Evolutionary conservation across 2,888 invertebrate genomes (phyloP), one percentile per base, ranked within the genome.

Genomic region (Mythimna albipuncta): DNA sequence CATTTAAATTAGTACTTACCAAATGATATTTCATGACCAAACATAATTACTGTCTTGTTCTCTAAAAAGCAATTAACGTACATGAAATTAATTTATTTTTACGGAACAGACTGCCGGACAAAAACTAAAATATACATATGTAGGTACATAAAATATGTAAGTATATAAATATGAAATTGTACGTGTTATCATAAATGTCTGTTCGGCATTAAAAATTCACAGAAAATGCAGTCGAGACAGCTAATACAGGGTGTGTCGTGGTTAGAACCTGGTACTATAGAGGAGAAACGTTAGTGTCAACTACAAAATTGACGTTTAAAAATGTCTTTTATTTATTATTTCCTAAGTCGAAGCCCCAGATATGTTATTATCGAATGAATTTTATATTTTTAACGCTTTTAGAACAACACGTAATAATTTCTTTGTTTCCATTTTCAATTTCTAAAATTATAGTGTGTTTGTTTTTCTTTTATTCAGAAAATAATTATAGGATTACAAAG

Each of bases 321-420:
- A 75, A 75, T 71, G 71, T 78, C 70, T 69, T 74, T n/a, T n/a
- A n/a, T 75, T 72, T 69, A 41, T 63, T 52, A 73, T 75, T 81
- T 76, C 74, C 58, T 63, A 69, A 38, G 38, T 52, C 6, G 52
- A 47, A 44, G 35, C 52, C 52, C 10, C 35, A 32, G 35, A 21
- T 57, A 50, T 77, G 44, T 85, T 69, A 85, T 85, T 85, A 85
- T 77, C 84, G 81, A 75, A 85, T 85, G 79, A 81, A 81, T 85
- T 75, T 79, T 85, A 16, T 72, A 84, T 77, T 47, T 68, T 62
- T 64, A 44, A 71, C 64, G 38, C 26, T 71, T 66, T 68, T 65
- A 35, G n/a, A 68, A 59, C 16, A 61, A 52, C 32, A 19, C 11
- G 19, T 79, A 35, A 41, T 59, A 38, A 35, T 72, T 68, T 59